Conservation (phyloP, 53 echinoderm and acorn worm species). For the Holothuria leucospilota region DNA sequence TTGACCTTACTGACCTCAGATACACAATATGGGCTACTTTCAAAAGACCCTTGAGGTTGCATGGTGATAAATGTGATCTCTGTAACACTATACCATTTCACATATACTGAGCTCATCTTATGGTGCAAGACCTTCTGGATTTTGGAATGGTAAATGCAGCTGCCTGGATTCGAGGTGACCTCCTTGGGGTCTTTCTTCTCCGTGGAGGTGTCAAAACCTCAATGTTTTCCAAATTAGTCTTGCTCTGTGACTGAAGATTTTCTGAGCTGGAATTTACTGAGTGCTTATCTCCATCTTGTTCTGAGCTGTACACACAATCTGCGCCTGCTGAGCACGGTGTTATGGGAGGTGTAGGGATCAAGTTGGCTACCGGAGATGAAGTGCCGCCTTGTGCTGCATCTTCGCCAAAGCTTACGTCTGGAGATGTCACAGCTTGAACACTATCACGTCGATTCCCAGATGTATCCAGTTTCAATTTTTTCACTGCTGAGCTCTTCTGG, state of each 20-base stretch:
- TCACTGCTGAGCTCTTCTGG: conserved; percentile 8
- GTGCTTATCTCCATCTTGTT: background rate
- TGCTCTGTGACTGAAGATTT: background rate
- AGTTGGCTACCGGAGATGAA: too few species aligned
- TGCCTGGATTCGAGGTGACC: conserved; percentile 45
- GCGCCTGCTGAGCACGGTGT: background rate
- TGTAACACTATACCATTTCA: too few species aligned
- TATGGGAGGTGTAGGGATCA: too few species aligned
- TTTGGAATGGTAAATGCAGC: conserved; percentile 46
- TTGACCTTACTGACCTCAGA: too few species aligned
- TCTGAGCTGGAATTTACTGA: background rate
- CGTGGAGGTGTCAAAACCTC: background rate
- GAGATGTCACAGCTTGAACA: conserved; percentile 3
- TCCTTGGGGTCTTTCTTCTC: background rate
- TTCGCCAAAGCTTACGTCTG: background rate
- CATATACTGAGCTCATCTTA: background rate
- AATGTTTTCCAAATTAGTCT: conserved; percentile 6
- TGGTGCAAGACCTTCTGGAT: conserved; percentile 24
- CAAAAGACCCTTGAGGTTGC: too few species aligned
- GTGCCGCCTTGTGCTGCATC: background rate
- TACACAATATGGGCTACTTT: too few species aligned
- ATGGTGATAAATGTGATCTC: too few species aligned
- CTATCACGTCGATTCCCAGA: conserved; percentile 6
- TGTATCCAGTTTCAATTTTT: conserved; percentile 32
- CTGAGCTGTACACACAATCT: background rate